Evolutionary conservation across 2,113 vertebrate genomes (phyloP).

Genomic region (Eulemur rufifrons): DNA sequence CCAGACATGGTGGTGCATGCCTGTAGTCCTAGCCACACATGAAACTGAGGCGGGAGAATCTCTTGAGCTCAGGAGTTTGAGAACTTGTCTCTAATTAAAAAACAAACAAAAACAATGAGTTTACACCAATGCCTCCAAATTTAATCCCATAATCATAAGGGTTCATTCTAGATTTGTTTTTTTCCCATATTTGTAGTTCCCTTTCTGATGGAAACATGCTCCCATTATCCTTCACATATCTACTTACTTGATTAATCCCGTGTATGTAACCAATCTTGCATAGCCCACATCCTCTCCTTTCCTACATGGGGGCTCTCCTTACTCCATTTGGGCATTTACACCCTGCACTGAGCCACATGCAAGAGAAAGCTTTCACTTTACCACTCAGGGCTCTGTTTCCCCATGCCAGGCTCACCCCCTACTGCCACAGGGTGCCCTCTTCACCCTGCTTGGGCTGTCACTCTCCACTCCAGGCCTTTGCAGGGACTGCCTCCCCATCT

Average conservation of each 20-base stretch:
- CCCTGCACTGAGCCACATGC: neutral
- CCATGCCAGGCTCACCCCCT: accelerated
- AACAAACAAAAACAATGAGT: neutral
- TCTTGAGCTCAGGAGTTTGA: too few relatives aligned
- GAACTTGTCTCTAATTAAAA: too few relatives aligned
- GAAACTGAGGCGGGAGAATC: too few relatives aligned
- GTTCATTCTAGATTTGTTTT: neutral
- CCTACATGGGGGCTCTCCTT: neutral
- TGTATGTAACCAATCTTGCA: neutral
- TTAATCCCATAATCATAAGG: neutral
- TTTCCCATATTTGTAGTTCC: neutral
- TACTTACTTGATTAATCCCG: neutral
- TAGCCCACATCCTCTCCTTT: neutral
- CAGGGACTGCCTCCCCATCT: neutral
- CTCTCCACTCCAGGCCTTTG: neutral
- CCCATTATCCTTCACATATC: neutral
- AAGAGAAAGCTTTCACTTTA: neutral
- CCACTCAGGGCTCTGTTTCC: neutral
- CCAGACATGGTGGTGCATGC: too few relatives aligned
- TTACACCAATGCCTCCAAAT: neutral
- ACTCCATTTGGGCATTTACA: neutral
- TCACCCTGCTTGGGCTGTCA: neutral
- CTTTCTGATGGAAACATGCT: neutral
- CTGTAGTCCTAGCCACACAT: too few relatives aligned
- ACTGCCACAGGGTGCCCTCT: neutral